Evolutionary conservation across 2,888 invertebrate genomes (phyloP).

Genomic region (Cataglyphis rosenhaueri): DNA sequence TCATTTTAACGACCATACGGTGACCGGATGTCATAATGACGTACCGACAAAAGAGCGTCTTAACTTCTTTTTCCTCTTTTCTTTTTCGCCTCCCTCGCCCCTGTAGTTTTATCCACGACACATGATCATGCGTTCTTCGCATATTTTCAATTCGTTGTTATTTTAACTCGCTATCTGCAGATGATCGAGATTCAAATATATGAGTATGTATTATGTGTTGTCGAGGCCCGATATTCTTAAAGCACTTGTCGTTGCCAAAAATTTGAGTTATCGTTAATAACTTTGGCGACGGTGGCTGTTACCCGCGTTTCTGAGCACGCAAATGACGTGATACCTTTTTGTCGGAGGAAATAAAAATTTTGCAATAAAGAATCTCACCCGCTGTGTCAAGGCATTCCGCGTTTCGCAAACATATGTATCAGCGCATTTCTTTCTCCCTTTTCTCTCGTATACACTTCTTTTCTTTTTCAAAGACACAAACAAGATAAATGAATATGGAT

Average conservation of each 20-base stretch:
- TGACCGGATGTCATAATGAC: slow-evolving; percentile 80
- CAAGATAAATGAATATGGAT: slow-evolving; percentile 48
- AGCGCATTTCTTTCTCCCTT: background rate
- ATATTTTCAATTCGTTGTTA: slow-evolving; percentile 40
- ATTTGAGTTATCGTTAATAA: slow-evolving; percentile 47
- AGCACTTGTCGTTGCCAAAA: slow-evolving; percentile 41
- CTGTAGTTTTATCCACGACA: background rate
- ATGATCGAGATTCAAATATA: slow-evolving; percentile 12
- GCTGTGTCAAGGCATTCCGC: background rate
- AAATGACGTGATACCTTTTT: slow-evolving; percentile 14
- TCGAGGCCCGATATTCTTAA: slow-evolving; percentile 33
- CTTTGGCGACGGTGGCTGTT: background rate
- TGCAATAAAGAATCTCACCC: background rate
- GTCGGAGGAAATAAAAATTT: background rate
- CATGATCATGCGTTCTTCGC: slow-evolving; percentile 36
- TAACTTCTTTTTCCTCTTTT: slow-evolving; percentile 50
- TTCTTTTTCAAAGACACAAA: slow-evolving; percentile 27
- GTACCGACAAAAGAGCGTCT: slow-evolving; percentile 77
- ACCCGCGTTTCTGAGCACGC: background rate
- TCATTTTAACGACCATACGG: slow-evolving; percentile 65
- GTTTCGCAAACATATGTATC: background rate
- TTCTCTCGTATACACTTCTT: background rate
- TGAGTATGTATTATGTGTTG: background rate
- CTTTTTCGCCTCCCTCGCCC: slow-evolving; percentile 22
- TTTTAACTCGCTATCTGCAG: slow-evolving; percentile 12